Evolutionary conservation across 1,140 invertebrate genomes (phyloP).

Genomic region (Diorhabda carinulata): DNA sequence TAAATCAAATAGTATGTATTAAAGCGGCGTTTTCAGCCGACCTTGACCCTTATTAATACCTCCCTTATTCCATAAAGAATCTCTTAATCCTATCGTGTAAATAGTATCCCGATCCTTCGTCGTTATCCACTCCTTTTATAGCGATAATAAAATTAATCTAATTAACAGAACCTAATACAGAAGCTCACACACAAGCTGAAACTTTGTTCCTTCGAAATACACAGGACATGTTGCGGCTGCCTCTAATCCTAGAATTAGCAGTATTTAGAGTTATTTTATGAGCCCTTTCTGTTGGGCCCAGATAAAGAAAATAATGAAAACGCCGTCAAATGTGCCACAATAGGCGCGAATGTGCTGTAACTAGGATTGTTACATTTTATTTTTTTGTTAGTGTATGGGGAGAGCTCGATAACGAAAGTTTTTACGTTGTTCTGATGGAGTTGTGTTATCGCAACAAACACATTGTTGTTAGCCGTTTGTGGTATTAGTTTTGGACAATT

Average conservation of each 20-base stretch:
- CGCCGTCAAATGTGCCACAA: constrained; percentile 7
- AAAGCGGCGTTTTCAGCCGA: neutral
- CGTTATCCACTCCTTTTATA: constrained; percentile 2
- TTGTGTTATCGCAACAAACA: neutral
- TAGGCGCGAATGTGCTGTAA: neutral
- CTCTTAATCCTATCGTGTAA: neutral
- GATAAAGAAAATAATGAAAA: constrained; percentile 15
- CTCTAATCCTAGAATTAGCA: constrained; percentile 13
- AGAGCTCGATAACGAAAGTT: neutral
- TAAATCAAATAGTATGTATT: too few species aligned
- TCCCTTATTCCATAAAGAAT: neutral
- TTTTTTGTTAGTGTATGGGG: neutral
- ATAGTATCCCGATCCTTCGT: neutral
- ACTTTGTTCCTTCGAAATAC: neutral
- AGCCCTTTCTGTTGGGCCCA: neutral
- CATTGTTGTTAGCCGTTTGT: neutral
- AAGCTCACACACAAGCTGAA: neutral
- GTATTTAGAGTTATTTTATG: constrained; percentile 12
- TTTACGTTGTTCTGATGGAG: neutral
- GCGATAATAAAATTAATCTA: constrained; percentile 3
- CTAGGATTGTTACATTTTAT: neutral
- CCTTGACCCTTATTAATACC: neutral
- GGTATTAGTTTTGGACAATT: too few species aligned
- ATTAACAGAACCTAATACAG: neutral
- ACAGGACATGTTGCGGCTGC: constrained; percentile 5